Evolutionary conservation across 2,888 invertebrate species (phyloP).

Genomic region (Heteromyza rotundicornis): DNA sequence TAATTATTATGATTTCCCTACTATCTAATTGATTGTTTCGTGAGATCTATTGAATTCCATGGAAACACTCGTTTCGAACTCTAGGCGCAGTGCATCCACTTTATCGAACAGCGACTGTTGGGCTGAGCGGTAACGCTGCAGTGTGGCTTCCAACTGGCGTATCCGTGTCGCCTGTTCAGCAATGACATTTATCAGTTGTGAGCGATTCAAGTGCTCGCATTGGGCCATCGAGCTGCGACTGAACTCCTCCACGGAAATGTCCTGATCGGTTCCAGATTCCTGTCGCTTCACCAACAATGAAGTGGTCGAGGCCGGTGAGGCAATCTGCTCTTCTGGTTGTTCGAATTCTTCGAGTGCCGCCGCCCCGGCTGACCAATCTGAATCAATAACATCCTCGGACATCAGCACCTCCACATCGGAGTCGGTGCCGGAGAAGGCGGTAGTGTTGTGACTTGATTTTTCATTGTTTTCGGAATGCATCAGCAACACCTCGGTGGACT

Average conservation of each 20-base stretch:
- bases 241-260: slow-evolving; percentile 28
- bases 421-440: slow-evolving; percentile 34
- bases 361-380: slow-evolving; percentile 38
- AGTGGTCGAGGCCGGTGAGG: neutral
- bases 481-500: slow-evolving; percentile 32
- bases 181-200: slow-evolving; percentile 34
- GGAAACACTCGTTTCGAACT: no score
- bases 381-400: slow-evolving; percentile 37
- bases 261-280: slow-evolving; percentile 29
- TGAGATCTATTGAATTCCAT: no score
- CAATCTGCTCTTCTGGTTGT: neutral
- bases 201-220: slow-evolving; percentile 29
- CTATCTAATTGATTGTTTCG: no score
- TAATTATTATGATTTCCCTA: no score
- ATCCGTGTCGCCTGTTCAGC: slow-evolving; percentile 33
- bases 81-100: no score
- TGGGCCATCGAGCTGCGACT: slow-evolving; percentile 11
- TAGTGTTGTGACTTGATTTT: slow-evolving; percentile 18
- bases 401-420: slow-evolving; percentile 43
- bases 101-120: no score
- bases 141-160: slow-evolving; percentile 30
- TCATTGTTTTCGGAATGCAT: slow-evolving; percentile 30
- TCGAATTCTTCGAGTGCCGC: slow-evolving; percentile 16
- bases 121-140: no score
- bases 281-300: neutral